Percentiles rank a stretch among this genome's conserved stretches.
These are phyloP conservation scores for Rhinichthys osculus DNA, from an alignment of 2,797 vertebrate genomes.

Conservation along the genomic window DNA sequence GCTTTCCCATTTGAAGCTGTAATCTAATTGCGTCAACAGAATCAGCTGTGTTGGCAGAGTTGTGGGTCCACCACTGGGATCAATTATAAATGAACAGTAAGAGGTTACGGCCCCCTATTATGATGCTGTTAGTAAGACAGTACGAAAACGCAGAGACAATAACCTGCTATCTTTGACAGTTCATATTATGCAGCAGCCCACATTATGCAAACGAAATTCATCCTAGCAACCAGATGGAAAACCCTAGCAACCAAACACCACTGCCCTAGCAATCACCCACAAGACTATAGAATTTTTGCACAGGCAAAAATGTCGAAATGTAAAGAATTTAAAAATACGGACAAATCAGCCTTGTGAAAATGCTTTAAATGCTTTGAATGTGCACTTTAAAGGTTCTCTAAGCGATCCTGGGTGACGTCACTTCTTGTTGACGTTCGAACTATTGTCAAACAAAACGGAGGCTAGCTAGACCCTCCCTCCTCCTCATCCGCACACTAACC, in stretches of 20 bases:
- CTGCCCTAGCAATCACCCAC: background rate
- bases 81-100: slow-evolving; percentile 59
- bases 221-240: background rate
- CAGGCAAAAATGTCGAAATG: background rate
- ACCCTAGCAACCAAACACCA: background rate
- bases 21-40: slow-evolving; percentile 26
- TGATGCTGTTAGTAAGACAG: background rate
- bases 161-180: background rate
- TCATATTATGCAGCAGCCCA: background rate
- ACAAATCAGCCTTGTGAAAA: background rate
- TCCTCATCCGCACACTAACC: no score
- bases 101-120: slow-evolving; percentile 8
- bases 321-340: background rate
- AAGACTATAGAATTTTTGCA: background rate
- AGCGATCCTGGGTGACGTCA: no score
- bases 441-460: no score
- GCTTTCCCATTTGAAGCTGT: slow-evolving; percentile 32
- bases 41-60: slow-evolving; percentile 39
- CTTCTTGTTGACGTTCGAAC: no score
- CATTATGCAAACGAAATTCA: background rate
- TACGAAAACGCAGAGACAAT: background rate
- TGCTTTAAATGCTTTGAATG: background rate
- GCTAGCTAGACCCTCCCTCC: no score
- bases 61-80: slow-evolving; percentile 61
- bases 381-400: background rate